These are phyloP conservation scores for Protodeltote pygarga DNA, from an alignment of 2,888 invertebrate species.

Conservation along the genomic window DNA sequence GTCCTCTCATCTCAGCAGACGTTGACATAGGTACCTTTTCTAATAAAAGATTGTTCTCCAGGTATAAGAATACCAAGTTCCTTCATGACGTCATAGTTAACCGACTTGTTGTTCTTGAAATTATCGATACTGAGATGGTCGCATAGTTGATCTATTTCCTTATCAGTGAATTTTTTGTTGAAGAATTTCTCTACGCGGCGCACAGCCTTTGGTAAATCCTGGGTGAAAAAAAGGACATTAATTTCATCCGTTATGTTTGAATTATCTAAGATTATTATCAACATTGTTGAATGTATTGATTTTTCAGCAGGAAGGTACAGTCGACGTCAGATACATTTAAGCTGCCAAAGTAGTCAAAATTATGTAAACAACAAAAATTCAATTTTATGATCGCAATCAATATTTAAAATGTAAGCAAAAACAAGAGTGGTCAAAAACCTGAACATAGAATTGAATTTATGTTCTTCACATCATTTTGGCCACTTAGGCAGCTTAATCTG, in stretches of 20 bases:
- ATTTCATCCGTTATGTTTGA: background rate
- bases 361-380: too few species aligned
- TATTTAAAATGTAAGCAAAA: too few species aligned
- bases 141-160: constrained; percentile 88
- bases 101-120: constrained; percentile 93
- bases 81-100: constrained; percentile 90
- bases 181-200: constrained; percentile 88
- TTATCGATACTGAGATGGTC: constrained; percentile 92
- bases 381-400: too few species aligned
- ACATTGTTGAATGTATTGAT: background rate
- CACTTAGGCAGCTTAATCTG: too few species aligned
- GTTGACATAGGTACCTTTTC: constrained; percentile 85
- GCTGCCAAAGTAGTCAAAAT: too few species aligned
- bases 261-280: background rate
- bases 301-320: too few species aligned
- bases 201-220: constrained; percentile 88
- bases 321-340: too few species aligned
- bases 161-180: constrained; percentile 83
- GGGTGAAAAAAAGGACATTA: constrained; percentile 47
- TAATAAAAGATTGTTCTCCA: constrained; percentile 88
- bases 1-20: too few species aligned
- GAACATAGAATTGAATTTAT: too few species aligned
- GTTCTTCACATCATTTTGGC: too few species aligned
- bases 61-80: constrained; percentile 87
- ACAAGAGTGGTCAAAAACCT: too few species aligned